Evolutionary conservation across 2,797 vertebrate genomes (phyloP), one percentile per base, ranked within the genome.

Genomic region (Nannoperca obscura): DNA sequence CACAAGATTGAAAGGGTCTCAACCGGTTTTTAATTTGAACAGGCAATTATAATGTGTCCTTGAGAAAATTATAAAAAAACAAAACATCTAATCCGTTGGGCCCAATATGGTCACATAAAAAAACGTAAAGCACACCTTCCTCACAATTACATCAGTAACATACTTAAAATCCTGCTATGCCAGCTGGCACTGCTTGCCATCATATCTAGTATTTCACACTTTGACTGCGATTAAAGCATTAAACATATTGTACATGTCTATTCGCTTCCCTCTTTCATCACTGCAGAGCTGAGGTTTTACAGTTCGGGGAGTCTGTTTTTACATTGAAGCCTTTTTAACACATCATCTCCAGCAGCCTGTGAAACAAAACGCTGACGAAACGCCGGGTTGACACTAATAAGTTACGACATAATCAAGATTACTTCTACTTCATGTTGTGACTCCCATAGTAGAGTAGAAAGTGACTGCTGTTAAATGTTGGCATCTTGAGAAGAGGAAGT

Each of bases 361-460:
- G 74, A 89, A 91, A 88, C 81, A 86, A 86, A 74, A 75, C 73
- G 57, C 72, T 3, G 74, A 64, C 36, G 71, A 85, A 78, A 4
- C 68, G 59, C 80, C 44, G 71, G 27, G 54, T 36, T 79, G 80
- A 92, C 80, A 61, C 78, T 93, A 91, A 94, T 65, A 40, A 92
- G 84, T 69, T 82, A 71, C 85, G 88, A 91, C 84, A 90, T 86
- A 71, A 91, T 91, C 86, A 77, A 85, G 65, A 86, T 88, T 78
- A 82, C 89, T 81, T 79, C 66, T 46, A 78, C 87, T 85, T 85
- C 72, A 91, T 89, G 89, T 84, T 86, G 87, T 87, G 89, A 87
- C 89, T 92, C 73, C 53, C 59, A 58, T 17, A 78, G 83, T 73
- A 34, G 76, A 63, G 81, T 72, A 75, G 72, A 83, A 71, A 75